These are phyloP conservation scores for Rhinopithecus roxellana DNA, from an alignment of 2,113 vertebrate species.

Conservation along the genomic window DNA sequence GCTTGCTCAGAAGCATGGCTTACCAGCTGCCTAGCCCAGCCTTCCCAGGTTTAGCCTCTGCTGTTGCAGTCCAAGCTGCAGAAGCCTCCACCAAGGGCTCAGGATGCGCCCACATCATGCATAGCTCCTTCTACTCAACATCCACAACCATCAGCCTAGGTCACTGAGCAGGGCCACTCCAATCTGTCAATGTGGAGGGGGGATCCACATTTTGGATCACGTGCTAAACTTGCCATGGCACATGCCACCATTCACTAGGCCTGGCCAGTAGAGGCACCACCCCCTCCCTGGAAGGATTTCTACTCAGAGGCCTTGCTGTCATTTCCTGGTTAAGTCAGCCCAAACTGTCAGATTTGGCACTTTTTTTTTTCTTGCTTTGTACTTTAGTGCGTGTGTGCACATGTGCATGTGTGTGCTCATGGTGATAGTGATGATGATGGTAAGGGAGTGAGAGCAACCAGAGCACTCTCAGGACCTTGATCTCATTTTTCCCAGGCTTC, in stretches of 20 bases:
- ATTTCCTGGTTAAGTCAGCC: neutral
- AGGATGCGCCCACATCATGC: neutral
- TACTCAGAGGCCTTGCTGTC: neutral
- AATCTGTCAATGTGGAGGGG: neutral
- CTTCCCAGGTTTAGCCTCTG: neutral
- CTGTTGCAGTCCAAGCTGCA: fast-evolving
- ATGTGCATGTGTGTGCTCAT: neutral
- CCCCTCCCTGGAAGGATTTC: neutral
- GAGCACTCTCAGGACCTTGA: neutral
- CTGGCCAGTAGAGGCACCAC: neutral
- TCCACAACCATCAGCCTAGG: neutral
- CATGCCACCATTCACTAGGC: neutral
- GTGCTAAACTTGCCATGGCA: neutral
- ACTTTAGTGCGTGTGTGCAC: neutral
- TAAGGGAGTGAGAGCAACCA: neutral
- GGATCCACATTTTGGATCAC: too few species aligned
- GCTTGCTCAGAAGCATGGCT: fast-evolving
- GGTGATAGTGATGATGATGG: neutral
- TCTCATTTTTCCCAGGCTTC: neutral
- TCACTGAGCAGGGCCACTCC: neutral
- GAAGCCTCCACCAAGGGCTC: neutral
- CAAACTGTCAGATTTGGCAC: neutral
- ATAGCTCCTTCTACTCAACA: neutral
- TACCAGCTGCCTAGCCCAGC: too few species aligned
- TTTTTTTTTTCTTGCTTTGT: neutral